Evolutionary conservation across 2,888 invertebrate genomes (phyloP), one percentile per base, ranked within the genome.

Genomic region (Pyrocoelia pectoralis): DNA sequence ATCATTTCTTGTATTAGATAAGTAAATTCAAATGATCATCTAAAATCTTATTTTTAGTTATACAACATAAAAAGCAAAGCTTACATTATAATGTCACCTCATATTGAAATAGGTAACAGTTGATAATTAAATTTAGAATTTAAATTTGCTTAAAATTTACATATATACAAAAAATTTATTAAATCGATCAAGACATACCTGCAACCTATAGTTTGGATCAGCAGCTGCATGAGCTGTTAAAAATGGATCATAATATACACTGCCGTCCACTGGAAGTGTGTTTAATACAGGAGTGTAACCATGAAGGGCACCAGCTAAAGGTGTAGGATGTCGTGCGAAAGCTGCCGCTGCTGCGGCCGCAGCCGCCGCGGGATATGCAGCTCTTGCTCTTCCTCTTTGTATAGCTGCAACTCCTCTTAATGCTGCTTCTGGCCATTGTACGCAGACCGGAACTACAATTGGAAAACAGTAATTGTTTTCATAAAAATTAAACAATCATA

Each of bases 181-280:
- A 5, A 51, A 13, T 29, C 29, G 15, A 3, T 13, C 13, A 13
- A 33, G 13, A 74, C 86, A 88, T 86, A 95, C 95, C 92, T 95
- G 95, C 77, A 95, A 87, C 85, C 95, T 91, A 85, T 94, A 93
- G 85, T 91, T 93, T 72, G 92, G 91, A 85, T 94, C 94, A 77
- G 92, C 91, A 70, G 92, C 92, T 70, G 92, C 92, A 75, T 89
- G 89, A 70, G 94, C 93, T 9, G 66, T 60, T 86, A 97, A 85
- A 88, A 95, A 95, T 77, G 95, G 96, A 87, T 97, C 96, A 86
- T 96, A 97, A 87, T 96, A 97, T 73, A 96, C 91, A 84, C 95
- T 93, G 84, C 83, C 88, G 85, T 81, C 81, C 19, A 81, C 80
- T 40, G 79, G 80, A 59, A 81, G 71, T 38, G 80, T 79, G 67